These are phyloP conservation scores for Aelia acuminata DNA, from an alignment of 2,888 invertebrate species.

Conservation along the genomic window DNA sequence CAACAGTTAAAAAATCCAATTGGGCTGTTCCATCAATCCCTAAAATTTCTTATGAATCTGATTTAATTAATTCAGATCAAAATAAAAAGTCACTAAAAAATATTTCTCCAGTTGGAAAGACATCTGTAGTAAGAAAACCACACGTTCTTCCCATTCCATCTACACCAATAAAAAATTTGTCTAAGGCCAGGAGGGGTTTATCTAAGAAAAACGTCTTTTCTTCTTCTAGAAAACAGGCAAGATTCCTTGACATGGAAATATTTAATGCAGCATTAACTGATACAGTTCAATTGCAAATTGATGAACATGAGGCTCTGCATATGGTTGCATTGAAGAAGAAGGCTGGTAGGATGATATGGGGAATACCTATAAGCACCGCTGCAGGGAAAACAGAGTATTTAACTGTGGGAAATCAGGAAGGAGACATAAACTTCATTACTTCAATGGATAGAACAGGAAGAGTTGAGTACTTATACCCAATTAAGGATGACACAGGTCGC, in stretches of 20 bases:
- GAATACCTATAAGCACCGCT: background rate
- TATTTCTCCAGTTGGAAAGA: background rate
- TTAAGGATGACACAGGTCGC: background rate
- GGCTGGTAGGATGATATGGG: slow-evolving; percentile 3
- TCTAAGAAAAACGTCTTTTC: background rate
- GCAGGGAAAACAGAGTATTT: background rate
- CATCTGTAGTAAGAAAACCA: background rate
- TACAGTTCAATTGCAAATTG: background rate
- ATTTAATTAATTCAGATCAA: too few species aligned
- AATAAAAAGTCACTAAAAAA: background rate
- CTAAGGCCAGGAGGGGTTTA: background rate
- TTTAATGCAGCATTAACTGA: background rate
- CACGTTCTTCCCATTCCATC: background rate
- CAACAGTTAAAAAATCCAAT: background rate
- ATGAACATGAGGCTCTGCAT: background rate
- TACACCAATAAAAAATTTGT: background rate
- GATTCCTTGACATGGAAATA: background rate
- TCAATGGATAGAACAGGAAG: background rate
- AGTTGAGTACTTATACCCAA: background rate
- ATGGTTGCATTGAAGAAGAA: background rate
- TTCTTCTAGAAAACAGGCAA: background rate
- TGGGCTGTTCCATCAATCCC: background rate
- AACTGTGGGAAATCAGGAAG: slow-evolving; percentile 7
- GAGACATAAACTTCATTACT: background rate
- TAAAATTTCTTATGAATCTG: background rate